These are phyloP conservation scores for Vanacampus margaritifer DNA, from an alignment of 2,113 vertebrate genomes.

Conservation along the genomic window DNA sequence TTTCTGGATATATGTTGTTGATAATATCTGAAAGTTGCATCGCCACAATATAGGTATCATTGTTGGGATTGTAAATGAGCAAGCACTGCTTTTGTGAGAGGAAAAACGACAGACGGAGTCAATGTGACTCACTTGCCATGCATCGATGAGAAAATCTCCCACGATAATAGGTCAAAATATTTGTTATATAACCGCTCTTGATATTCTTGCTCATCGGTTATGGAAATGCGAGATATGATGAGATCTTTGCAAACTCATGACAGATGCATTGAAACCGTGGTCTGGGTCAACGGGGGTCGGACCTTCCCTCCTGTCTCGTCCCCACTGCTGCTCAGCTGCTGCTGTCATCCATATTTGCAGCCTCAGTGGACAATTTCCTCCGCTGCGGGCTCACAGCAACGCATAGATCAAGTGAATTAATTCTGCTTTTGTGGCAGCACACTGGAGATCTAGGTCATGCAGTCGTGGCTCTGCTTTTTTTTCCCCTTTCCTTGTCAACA, in stretches of 20 bases:
- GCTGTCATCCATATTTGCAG: slow-evolving; percentile 70
- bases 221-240: slow-evolving; percentile 21
- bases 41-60: not conserved
- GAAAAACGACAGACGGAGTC: not conserved
- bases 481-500: slow-evolving; percentile 38
- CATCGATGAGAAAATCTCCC: slow-evolving; percentile 42
- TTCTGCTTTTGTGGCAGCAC: slow-evolving; percentile 67
- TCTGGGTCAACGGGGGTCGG: slow-evolving; percentile 38
- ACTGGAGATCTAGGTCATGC: slow-evolving; percentile 64
- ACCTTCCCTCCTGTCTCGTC: slow-evolving; percentile 46
- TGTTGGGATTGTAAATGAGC: not conserved
- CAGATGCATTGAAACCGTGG: slow-evolving; percentile 40
- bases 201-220: slow-evolving; percentile 28
- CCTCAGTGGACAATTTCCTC: slow-evolving; percentile 67
- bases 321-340: slow-evolving; percentile 64
- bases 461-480: slow-evolving; percentile 33
- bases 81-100: not conserved
- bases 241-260: slow-evolving; percentile 25
- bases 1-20: not conserved
- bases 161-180: slow-evolving; percentile 50
- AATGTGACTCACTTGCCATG: slow-evolving; percentile 34
- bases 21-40: not conserved
- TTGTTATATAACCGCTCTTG: slow-evolving; percentile 56
- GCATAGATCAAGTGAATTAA: slow-evolving; percentile 68
- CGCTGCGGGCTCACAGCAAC: slow-evolving; percentile 59